Base-by-base conservation (phyloP, 2,797 vertebrate species). In the Amazona finschi region DNA sequence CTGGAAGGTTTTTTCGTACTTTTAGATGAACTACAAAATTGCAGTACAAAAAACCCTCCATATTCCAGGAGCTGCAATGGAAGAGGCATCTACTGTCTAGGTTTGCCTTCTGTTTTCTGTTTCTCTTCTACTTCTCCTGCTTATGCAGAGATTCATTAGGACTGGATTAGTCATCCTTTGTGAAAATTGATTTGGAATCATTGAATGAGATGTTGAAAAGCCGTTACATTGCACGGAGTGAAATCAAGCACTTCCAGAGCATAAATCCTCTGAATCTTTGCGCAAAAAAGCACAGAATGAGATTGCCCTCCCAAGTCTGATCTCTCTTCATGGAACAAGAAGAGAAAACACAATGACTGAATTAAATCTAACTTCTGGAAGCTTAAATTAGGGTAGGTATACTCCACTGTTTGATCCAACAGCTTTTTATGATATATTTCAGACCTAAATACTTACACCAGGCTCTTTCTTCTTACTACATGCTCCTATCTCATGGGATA, bases 1-100 rank as follows among this genome's bases (percentile, higher is more conserved):
- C 17, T 64, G 46, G 14, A 14, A 36, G 1, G 0, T 4, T 21
- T 4, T 41, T 71, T 76, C 69, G n/a, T 47, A 5, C 9, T 62
- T 81, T 43, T 62, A 66, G 90, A 82, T 28, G 2, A 75, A 78
- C 24, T 66, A 20, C 4, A 28, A 53, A 88, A 60, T 8, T 58
- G 16, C 8, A 39, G 25, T 46, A 41, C 24, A 53, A 75, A 72
- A 72, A 55, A 0, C 4, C 5, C 15, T 82, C 20, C 25, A 15
- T 41, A 47, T n/a, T 11, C 15, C 25, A 75, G 13, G 10, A 81
- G 6, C 9, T 66, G 39, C 15, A 85, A 30, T 9, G 14, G 14
- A 79, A 82, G n/a, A 85, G 14, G 4, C 36, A 50, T 28, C 49
- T 78, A 16, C 44, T 78, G 3, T 39, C 36, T 67, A 41, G 71